Evolutionary conservation across 2,888 invertebrate species (phyloP).

Genomic region (Eupithecia exiguata): DNA sequence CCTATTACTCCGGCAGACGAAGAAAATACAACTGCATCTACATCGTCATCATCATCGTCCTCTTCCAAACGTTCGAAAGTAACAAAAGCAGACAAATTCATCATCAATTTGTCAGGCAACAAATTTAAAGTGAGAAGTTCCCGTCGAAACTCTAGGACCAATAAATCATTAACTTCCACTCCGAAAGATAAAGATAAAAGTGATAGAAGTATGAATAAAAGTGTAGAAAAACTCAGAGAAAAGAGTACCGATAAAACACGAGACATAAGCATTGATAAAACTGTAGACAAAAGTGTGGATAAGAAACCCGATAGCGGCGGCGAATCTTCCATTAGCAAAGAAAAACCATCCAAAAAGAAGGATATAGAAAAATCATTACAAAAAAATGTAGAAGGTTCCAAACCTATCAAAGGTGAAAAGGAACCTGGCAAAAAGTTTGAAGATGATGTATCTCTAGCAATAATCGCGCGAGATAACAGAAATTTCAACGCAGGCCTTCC

Average conservation of each 20-base stretch:
- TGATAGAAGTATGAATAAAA: slow-evolving; percentile 33
- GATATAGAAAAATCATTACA: slow-evolving; percentile 43
- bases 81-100: slow-evolving; percentile 44
- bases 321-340: slow-evolving; percentile 44
- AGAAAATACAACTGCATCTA: slow-evolving; percentile 17
- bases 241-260: slow-evolving; percentile 31
- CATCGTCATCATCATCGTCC: slow-evolving; percentile 20
- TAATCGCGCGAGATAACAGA: slow-evolving; percentile 56
- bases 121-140: slow-evolving; percentile 26
- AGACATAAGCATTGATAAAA: neutral
- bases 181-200: slow-evolving; percentile 29
- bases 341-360: slow-evolving; percentile 46
- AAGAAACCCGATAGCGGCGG: slow-evolving; percentile 39
- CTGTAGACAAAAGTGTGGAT: slow-evolving; percentile 41
- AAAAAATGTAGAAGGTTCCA: slow-evolving; percentile 43
- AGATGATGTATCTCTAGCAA: slow-evolving; percentile 66
- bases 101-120: slow-evolving; percentile 46
- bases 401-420: slow-evolving; percentile 59
- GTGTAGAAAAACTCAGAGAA: neutral
- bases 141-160: slow-evolving; percentile 36
- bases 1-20: slow-evolving; percentile 27
- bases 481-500: slow-evolving; percentile 56
- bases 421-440: slow-evolving; percentile 51
- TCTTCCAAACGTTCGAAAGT: slow-evolving; percentile 40
- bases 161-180: slow-evolving; percentile 54